Evolutionary conservation across 2,797 vertebrate genomes (phyloP).

Genomic region (Mus minutoides): DNA sequence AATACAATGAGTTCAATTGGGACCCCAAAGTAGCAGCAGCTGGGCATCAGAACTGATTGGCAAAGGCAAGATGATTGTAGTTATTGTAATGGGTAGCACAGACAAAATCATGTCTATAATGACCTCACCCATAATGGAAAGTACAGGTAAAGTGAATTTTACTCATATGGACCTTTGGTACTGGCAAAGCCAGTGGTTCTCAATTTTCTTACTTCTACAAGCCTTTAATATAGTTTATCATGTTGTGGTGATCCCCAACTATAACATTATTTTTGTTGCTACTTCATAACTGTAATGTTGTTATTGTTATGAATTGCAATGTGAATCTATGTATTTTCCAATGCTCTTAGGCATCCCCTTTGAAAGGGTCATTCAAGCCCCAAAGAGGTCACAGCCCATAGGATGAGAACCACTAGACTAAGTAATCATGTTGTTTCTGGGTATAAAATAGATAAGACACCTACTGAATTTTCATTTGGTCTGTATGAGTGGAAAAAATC

Average conservation of each 20-base stretch:
- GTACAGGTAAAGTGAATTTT: background rate
- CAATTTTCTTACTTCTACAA: no score
- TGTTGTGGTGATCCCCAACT: no score
- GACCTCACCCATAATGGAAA: background rate
- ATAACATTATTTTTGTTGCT: no score
- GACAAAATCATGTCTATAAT: background rate
- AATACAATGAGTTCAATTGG: background rate
- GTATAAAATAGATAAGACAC: background rate
- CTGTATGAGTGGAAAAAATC: background rate
- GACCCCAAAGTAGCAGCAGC: background rate
- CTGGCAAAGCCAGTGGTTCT: no score
- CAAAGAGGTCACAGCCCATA: no score
- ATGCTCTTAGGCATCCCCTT: no score
- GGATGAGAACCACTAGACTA: background rate
- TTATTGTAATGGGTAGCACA: background rate
- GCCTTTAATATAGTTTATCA: no score
- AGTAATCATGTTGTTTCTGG: background rate
- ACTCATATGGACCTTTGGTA: background rate
- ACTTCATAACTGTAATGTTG: no score
- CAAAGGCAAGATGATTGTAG: background rate
- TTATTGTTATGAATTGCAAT: no score
- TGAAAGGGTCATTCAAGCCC: no score
- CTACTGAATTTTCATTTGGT: background rate
- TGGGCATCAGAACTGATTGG: background rate
- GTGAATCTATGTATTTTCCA: no score